Percentiles rank a stretch among this genome's conserved stretches.
phyloP scores from a whole-genome alignment of 1,140 invertebrate genomes.

The Lethrus apterus region DNA sequence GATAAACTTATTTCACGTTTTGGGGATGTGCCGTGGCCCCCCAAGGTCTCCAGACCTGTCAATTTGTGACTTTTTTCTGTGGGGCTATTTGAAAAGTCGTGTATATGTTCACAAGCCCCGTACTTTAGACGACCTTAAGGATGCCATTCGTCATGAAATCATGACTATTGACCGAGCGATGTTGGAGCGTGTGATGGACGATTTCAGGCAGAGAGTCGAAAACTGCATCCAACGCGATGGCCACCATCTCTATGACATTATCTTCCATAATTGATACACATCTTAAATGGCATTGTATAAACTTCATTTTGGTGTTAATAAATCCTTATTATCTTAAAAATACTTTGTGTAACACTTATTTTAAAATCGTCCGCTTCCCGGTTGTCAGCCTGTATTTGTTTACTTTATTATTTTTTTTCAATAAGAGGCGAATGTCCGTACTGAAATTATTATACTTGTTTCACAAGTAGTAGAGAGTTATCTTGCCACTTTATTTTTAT shows the following conservation, averaged over 20 bases:
- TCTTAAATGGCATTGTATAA: conserved; percentile 7
- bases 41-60: conserved; percentile 40
- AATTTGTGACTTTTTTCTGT: conserved; percentile 40
- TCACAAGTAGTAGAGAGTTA: too few relatives aligned
- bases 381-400: conserved; percentile 3
- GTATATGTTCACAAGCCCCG: conserved; percentile 24
- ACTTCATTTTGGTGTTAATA: too few relatives aligned
- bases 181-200: conserved; percentile 14
- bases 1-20: conserved; percentile 28
- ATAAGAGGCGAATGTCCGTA: too few relatives aligned
- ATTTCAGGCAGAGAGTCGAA: not conserved
- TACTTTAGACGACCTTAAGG: conserved; percentile 17
- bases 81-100: conserved; percentile 36
- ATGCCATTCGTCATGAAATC: conserved; percentile 16
- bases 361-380: too few relatives aligned
- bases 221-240: conserved; percentile 11
- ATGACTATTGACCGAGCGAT: conserved; percentile 15
- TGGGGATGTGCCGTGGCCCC: conserved; percentile 38
- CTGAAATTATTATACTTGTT: too few relatives aligned
- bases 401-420: too few relatives aligned
- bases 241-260: conserved; percentile 14
- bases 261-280: conserved; percentile 16
- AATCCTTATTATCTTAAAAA: conserved; percentile 10
- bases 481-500: too few relatives aligned
- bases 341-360: conserved; percentile 7